Base-by-base conservation (phyloP, 2,113 vertebrate species). In the Percina caprodes region DNA sequence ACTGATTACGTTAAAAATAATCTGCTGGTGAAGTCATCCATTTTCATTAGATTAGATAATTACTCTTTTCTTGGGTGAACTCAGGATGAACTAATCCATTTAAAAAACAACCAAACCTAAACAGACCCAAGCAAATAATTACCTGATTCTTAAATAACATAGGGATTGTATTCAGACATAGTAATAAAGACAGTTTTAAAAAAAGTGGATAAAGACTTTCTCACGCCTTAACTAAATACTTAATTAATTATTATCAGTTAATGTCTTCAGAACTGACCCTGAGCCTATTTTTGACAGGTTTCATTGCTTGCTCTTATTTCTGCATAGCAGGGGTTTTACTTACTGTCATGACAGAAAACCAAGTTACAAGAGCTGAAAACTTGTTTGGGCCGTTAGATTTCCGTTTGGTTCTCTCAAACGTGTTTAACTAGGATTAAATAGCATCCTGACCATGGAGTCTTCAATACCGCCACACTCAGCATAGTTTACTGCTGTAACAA, bases 181-280 rank as follows among this genome's bases (percentile, higher is more conserved):
- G 52, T 61, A 15, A 69, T 30, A n/a, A 19, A 48, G 55, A 33
- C 23, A 66, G 63, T 48, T 74, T 70, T 3, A 11, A 42, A 42
- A 26, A 77, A 65, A 10, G 10, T 39, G 35, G 5, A 69, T 74
- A 52, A 77, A 84, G 56, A 75, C 19, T 56, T 63, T 60, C 45
- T 71, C 59, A 62, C 48, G 48, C 9, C 35, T 49, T 42, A 12
- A 39, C 33, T 19, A 42, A 75, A 61, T 3, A 21, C 39, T 45
- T 15, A 3, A 55, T n/a, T n/a, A n/a, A n/a, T n/a, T n/a, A n/a
- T n/a, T n/a, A 23, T 62, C 33, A 48, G 15, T 52, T 30, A 61
- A 56, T 0, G 2, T 72, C 26, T 79, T 24, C 23, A 42, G 58
- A 61, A 79, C 59, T 75, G 42, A 46, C 74, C 63, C 58, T 49